These are phyloP conservation scores for Leptosomus discolor DNA, from an alignment of 2,113 vertebrate genomes.

Conservation along the genomic window DNA sequence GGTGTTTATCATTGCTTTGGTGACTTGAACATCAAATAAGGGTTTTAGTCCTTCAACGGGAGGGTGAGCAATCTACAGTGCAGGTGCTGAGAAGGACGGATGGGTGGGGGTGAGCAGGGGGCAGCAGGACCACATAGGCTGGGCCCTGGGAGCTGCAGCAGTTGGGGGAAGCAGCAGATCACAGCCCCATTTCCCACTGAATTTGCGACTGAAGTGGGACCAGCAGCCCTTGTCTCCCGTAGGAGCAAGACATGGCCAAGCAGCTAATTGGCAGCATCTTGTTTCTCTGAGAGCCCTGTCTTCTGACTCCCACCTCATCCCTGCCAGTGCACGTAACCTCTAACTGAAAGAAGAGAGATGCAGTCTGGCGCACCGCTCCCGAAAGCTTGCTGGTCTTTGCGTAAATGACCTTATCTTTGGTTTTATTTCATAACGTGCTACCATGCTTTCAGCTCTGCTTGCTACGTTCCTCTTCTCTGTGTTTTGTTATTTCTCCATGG, in stretches of 20 bases:
- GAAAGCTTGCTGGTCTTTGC: not conserved
- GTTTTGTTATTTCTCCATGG: not conserved
- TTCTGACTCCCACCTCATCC: not conserved
- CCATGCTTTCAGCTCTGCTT: not conserved
- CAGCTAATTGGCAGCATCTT: not conserved
- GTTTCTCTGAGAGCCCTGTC: not conserved
- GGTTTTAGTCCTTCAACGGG: not conserved
- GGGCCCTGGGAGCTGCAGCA: not conserved
- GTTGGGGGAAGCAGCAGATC: not conserved
- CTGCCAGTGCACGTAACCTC: not conserved
- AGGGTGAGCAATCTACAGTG: rapidly evolving
- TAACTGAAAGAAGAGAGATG: not conserved
- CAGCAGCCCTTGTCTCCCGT: not conserved
- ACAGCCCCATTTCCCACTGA: not conserved
- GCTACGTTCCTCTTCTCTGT: not conserved
- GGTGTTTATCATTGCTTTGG: not conserved
- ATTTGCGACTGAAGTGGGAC: not conserved
- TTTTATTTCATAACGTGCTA: not conserved
- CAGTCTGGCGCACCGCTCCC: not conserved
- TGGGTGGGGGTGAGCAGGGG: not conserved
- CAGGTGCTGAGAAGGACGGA: rapidly evolving
- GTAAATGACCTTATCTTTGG: not conserved
- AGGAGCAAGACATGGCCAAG: not conserved
- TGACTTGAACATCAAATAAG: not conserved
- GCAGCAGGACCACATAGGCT: not conserved